Evolutionary conservation across 2,888 invertebrate genomes (phyloP).

Genomic region (Aphidoletes aphidimyza): DNA sequence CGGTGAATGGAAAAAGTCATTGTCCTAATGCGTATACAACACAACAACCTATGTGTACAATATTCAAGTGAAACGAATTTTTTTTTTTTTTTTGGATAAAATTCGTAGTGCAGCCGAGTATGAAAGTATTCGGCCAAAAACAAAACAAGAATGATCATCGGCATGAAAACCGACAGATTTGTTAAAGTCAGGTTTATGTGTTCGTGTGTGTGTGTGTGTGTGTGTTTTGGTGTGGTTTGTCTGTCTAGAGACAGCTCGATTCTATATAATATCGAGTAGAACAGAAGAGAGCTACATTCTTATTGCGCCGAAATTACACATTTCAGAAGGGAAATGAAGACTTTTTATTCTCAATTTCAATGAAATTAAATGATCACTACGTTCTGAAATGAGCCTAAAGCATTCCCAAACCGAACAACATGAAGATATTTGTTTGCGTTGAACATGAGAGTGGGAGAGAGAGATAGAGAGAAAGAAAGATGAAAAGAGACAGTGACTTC

Average conservation of each 20-base stretch:
- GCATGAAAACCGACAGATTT: too few species aligned
- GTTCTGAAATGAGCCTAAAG: not conserved
- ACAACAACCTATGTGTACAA: not conserved
- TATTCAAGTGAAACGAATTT: constrained; percentile 32
- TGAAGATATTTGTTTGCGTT: too few species aligned
- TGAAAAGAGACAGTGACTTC: not conserved
- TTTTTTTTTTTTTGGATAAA: not conserved
- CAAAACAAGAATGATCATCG: not conserved
- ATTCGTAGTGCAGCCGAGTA: constrained; percentile 8
- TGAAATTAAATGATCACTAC: constrained; percentile 24
- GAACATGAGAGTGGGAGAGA: not conserved
- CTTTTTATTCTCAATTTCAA: not conserved
- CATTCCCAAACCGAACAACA: not conserved
- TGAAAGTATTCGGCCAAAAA: not conserved
- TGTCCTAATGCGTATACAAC: constrained; percentile 26
- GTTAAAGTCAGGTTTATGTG: too few species aligned
- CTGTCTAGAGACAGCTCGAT: too few species aligned
- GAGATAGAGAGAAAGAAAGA: not conserved
- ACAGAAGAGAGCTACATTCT: too few species aligned
- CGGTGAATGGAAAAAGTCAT: constrained; percentile 14
- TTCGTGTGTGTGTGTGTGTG: too few species aligned
- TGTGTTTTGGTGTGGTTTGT: too few species aligned
- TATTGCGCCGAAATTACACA: not conserved
- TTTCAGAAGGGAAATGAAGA: constrained; percentile 19
- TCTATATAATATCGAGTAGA: too few species aligned